These are phyloP conservation scores for Listrodromus nycthemerus DNA, from an alignment of 2,888 invertebrate species.

Conservation along the genomic window DNA sequence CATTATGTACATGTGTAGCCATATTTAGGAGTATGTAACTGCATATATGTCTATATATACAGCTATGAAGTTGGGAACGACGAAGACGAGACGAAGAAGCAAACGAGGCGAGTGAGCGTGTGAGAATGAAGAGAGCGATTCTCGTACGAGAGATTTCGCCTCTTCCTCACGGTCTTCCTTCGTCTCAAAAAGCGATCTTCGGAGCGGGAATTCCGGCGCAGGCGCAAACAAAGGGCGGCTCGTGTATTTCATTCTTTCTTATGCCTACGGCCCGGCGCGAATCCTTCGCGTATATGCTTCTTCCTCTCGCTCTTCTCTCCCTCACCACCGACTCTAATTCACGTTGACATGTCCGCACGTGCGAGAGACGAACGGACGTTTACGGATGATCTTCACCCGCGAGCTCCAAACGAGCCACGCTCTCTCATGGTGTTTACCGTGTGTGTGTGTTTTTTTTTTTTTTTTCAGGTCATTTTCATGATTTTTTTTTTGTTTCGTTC, in stretches of 20 bases:
- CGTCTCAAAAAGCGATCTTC: constrained; percentile 24
- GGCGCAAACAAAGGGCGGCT: constrained; percentile 75
- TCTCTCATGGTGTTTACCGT: not conserved
- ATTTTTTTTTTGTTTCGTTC: not conserved
- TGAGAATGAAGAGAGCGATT: constrained; percentile 49
- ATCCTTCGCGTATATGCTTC: not conserved
- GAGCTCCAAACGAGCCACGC: not conserved
- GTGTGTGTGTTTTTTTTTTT: not conserved
- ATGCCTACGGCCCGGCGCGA: constrained; percentile 23
- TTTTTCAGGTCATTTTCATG: not conserved
- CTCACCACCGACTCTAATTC: constrained; percentile 75
- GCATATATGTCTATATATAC: constrained; percentile 9
- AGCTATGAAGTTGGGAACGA: constrained; percentile 9
- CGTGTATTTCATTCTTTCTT: constrained; percentile 65
- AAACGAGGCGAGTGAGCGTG: constrained; percentile 11
- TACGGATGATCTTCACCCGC: constrained; percentile 61
- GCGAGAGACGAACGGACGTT: constrained; percentile 68
- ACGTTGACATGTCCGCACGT: constrained; percentile 74
- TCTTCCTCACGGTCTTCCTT: constrained; percentile 6
- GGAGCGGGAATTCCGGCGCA: constrained; percentile 71
- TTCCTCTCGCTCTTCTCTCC: constrained; percentile 66
- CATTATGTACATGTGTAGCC: too few species aligned
- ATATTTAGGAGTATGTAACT: not conserved
- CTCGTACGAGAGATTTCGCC: constrained; percentile 5
- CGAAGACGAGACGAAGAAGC: constrained; percentile 30